phyloP scores from a whole-genome alignment of 2,797 vertebrate genomes.

The Varecia variegata region DNA sequence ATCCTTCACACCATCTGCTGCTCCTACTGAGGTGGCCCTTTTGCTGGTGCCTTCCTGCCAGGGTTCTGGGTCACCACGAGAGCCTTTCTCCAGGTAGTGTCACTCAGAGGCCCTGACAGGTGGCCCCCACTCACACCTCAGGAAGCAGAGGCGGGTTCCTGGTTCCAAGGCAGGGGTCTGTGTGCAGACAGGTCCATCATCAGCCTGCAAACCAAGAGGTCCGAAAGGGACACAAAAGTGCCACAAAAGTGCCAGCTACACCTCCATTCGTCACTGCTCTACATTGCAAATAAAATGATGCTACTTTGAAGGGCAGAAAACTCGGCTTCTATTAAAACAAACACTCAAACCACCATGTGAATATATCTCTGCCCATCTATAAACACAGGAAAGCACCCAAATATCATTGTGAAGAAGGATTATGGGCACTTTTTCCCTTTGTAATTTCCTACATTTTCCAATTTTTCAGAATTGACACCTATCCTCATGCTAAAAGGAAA shows the following conservation, averaged over 20 bases:
- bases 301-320: background rate
- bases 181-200: background rate
- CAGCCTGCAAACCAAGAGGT: background rate
- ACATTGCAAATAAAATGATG: background rate
- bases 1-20: background rate
- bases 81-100: background rate
- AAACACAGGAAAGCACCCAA: background rate
- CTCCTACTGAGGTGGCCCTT: background rate
- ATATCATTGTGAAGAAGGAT: background rate
- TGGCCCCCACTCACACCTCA: background rate
- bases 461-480: background rate
- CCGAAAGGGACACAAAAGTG: background rate
- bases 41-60: background rate
- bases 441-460: background rate
- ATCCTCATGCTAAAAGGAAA: background rate
- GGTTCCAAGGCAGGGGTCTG: background rate
- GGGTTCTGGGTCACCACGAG: background rate
- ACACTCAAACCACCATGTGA: background rate
- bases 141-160: background rate
- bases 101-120: background rate
- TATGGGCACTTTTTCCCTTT: background rate
- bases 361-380: background rate
- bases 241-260: background rate
- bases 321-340: background rate
- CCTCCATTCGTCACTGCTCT: background rate